These are phyloP conservation scores for Macropis europaea DNA, from an alignment of 2,888 invertebrate species.

Conservation along the genomic window DNA sequence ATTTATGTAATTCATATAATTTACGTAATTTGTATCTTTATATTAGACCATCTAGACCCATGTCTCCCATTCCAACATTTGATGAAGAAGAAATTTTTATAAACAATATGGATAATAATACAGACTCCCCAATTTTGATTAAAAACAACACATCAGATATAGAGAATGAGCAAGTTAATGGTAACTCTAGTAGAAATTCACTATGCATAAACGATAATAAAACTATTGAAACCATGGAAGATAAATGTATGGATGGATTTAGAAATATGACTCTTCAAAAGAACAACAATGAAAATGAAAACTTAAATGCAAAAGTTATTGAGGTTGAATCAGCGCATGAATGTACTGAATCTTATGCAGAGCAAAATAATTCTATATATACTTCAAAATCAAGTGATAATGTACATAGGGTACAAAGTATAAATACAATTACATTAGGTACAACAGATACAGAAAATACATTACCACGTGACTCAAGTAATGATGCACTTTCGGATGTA, in stretches of 20 bases:
- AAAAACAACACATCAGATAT: constrained; percentile 43
- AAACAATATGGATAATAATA: constrained; percentile 59
- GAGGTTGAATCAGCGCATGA: constrained; percentile 65
- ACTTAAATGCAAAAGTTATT: constrained; percentile 68
- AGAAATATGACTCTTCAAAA: constrained; percentile 60
- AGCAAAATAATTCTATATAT: constrained; percentile 60
- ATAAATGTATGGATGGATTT: constrained; percentile 70
- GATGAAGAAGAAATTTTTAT: constrained; percentile 77
- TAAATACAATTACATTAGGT: constrained; percentile 72
- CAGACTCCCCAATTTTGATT: constrained; percentile 45
- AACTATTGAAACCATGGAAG: constrained; percentile 74
- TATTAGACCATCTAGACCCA: constrained; percentile 84
- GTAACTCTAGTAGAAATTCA: constrained; percentile 62
- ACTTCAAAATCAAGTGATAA: constrained; percentile 66
- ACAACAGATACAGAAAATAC: constrained; percentile 80
- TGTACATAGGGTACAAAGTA: constrained; percentile 74
- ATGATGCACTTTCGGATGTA: constrained; percentile 83
- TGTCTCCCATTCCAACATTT: constrained; percentile 87
- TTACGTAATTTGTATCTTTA: neutral
- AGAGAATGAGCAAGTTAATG: constrained; percentile 56
- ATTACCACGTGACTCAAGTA: constrained; percentile 87
- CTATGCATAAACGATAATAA: constrained; percentile 72
- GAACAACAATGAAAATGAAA: constrained; percentile 66
- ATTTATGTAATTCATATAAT: no score
- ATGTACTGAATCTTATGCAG: constrained; percentile 56